A percentile compares a stretch with the other conserved stretches of the same genome.
These are phyloP conservation scores for Lydus trimaculatus DNA, from an alignment of 2,888 invertebrate genomes.

Conservation along the genomic window DNA sequence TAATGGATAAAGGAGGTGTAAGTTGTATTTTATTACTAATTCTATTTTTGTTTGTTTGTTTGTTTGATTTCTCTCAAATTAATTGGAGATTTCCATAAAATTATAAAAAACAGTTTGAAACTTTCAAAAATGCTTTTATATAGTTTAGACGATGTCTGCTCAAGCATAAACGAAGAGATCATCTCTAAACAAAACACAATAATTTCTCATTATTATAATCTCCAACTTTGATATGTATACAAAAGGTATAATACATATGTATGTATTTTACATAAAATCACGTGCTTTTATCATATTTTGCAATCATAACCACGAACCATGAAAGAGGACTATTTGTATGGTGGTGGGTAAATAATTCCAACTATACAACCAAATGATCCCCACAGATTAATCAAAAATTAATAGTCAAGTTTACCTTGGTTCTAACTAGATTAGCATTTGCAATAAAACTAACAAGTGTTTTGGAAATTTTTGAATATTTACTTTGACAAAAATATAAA, in stretches of 20 bases:
- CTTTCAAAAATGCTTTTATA: not conserved
- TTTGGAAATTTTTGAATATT: not conserved
- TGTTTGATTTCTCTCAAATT: not conserved
- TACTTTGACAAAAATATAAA: not conserved
- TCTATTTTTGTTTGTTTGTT: not conserved
- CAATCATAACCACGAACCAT: conserved; percentile 31
- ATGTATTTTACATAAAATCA: not conserved
- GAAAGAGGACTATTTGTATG: conserved; percentile 15
- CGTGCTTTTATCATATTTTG: conserved; percentile 17
- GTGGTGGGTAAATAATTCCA: conserved; percentile 21
- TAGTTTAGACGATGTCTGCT: not conserved
- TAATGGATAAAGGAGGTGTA: conserved; percentile 5
- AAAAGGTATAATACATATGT: not conserved
- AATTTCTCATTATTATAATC: conserved; percentile 1
- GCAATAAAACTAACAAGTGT: not conserved
- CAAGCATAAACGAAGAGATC: not conserved
- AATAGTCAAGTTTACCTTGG: conserved; percentile 49
- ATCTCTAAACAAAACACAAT: not conserved
- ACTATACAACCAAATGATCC: conserved; percentile 36
- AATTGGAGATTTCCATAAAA: not conserved
- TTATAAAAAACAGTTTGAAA: not conserved
- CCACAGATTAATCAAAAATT: conserved; percentile 47
- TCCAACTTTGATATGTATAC: not conserved
- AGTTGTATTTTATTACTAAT: conserved; percentile 1
- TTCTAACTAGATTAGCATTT: not conserved